phyloP scores from a whole-genome alignment of 2,113 vertebrate genomes.

The Cyanoramphus novaezelandiae region DNA sequence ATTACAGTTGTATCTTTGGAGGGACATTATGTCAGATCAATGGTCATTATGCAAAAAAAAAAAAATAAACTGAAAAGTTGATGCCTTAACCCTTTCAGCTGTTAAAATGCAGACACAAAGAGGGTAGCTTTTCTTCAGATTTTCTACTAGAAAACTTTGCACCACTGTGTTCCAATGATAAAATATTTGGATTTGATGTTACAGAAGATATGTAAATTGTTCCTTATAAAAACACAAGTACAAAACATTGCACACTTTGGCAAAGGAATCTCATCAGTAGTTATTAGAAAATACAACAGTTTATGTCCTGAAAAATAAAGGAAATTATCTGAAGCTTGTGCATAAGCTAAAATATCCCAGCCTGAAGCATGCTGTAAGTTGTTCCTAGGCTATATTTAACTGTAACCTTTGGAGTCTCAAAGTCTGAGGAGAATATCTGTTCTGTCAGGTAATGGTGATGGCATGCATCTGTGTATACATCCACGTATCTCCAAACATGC shows the following conservation, averaged over 20 bases:
- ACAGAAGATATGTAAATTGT: not conserved
- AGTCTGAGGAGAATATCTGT: not conserved
- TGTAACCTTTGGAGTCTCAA: conserved; percentile 50
- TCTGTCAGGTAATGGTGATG: conserved; percentile 5
- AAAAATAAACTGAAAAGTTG: not conserved
- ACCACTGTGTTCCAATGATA: not conserved
- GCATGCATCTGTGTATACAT: not conserved
- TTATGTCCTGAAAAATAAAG: conserved; percentile 27
- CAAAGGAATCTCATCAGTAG: not conserved
- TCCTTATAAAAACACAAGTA: not conserved
- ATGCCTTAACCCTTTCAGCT: conserved; percentile 29
- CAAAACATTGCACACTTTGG: not conserved
- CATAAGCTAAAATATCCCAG: conserved; percentile 52
- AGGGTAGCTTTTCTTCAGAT: not conserved
- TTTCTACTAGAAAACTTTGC: conserved; percentile 18
- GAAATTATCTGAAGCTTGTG: conserved; percentile 33
- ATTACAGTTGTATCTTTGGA: conserved; percentile 76
- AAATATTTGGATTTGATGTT: conserved; percentile 39
- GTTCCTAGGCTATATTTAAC: conserved; percentile 47
- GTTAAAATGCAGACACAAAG: not conserved
- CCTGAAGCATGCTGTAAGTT: conserved; percentile 32
- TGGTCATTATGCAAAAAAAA: conserved; percentile 52
- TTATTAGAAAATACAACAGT: conserved; percentile 32
- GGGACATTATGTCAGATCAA: conserved; percentile 68
- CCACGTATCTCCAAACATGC: accelerated